Conservation (phyloP, 2,113 vertebrate species). For the Hyaena hyaena region DNA sequence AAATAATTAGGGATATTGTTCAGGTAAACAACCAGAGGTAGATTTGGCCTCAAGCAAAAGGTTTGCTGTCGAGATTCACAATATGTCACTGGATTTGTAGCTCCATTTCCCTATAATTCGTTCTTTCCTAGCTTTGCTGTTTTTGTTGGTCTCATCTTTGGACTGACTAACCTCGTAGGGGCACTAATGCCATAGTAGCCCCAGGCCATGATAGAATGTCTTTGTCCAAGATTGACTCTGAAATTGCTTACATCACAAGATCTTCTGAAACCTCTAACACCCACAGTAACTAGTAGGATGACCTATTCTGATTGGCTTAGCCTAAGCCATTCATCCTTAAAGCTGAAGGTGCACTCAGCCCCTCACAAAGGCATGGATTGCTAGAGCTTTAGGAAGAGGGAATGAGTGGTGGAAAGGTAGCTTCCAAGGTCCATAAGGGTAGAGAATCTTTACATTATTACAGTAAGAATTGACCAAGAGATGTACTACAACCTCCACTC, state of each 20-base stretch:
- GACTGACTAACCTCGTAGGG: not conserved
- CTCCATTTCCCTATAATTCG: not conserved
- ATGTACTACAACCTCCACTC: not conserved
- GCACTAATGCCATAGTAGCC: not conserved
- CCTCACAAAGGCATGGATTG: not conserved
- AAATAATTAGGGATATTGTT: not conserved
- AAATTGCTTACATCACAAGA: not conserved
- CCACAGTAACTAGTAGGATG: not conserved
- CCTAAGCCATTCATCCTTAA: not conserved
- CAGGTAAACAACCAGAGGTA: not conserved
- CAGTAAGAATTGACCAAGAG: not conserved
- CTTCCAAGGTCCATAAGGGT: not conserved
- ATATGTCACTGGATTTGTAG: not conserved
- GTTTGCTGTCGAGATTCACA: not conserved
- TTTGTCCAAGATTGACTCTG: constrained; percentile 27
- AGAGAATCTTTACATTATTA: not conserved
- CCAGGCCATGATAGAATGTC: not conserved
- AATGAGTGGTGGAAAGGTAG: not conserved
- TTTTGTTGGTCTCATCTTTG: not conserved
- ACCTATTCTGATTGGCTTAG: not conserved
- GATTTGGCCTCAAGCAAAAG: not conserved
- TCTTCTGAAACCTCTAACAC: not conserved
- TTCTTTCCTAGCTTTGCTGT: not conserved
- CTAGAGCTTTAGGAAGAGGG: not conserved
- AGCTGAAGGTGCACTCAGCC: not conserved